Evolutionary conservation across 2,797 vertebrate genomes (phyloP).

Genomic region (Typhlichthys subterraneus): DNA sequence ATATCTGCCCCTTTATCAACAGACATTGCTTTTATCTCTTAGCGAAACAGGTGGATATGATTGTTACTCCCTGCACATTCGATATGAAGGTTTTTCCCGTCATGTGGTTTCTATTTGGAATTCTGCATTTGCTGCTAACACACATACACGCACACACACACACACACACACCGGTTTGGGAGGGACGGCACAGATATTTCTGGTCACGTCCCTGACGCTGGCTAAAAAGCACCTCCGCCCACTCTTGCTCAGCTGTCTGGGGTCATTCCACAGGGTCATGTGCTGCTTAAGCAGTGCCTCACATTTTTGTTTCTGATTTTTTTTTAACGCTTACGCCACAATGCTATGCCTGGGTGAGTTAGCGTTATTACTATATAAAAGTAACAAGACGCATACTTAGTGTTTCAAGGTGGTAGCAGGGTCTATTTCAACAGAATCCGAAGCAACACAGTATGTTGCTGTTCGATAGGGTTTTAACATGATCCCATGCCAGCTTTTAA

Average conservation of each 20-base stretch:
- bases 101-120: slow-evolving; percentile 73
- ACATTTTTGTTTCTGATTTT: background rate
- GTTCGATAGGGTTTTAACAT: background rate
- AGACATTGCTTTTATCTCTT: slow-evolving; percentile 55
- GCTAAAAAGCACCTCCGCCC: slow-evolving; percentile 69
- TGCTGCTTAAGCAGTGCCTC: slow-evolving; percentile 36
- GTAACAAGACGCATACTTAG: background rate
- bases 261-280: slow-evolving; percentile 72
- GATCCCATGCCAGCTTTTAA: slow-evolving; percentile 5
- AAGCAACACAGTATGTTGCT: background rate
- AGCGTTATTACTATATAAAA: too few species aligned
- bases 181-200: slow-evolving; percentile 77
- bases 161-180: slow-evolving; percentile 64
- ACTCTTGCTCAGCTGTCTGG: slow-evolving; percentile 78
- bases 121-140: slow-evolving; percentile 66
- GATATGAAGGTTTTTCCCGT: slow-evolving; percentile 42
- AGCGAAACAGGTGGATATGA: slow-evolving; percentile 74
- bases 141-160: slow-evolving; percentile 25
- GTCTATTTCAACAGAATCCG: background rate
- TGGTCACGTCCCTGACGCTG: slow-evolving; percentile 57
- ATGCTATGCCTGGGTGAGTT: background rate
- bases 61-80: slow-evolving; percentile 56
- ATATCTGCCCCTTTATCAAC: slow-evolving; percentile 52
- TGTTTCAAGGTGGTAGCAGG: background rate
- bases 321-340: background rate